phyloP scores from a whole-genome alignment of 1,140 invertebrate species.

The Wiebesia pumilae region DNA sequence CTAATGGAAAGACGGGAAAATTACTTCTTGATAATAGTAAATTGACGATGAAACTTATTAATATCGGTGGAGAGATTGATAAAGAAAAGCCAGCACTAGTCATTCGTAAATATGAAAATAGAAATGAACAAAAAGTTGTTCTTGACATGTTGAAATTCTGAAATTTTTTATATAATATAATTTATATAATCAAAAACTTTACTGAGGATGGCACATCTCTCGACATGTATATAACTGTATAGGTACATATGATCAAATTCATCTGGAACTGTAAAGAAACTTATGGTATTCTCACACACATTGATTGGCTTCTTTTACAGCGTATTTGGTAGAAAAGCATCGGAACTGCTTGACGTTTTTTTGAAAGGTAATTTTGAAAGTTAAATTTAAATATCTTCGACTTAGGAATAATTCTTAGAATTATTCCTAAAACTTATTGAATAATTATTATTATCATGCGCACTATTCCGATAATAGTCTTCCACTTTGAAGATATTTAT shows the following conservation, averaged over 20 bases:
- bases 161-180: not conserved
- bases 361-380: not conserved
- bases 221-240: not conserved
- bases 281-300: not conserved
- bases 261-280: not conserved
- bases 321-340: not conserved
- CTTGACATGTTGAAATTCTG: not conserved
- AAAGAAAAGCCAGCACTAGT: not conserved
- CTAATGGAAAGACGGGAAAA: not conserved
- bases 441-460: not conserved
- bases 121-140: not conserved
- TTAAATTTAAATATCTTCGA: not conserved
- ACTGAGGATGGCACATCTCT: not conserved
- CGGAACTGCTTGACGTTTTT: not conserved
- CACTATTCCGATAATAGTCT: no score
- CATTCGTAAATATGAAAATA: not conserved
- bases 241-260: not conserved
- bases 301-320: not conserved
- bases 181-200: not conserved
- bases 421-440: not conserved
- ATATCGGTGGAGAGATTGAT: not conserved
- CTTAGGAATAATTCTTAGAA: not conserved
- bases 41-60: not conserved
- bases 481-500: no score
- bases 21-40: not conserved